Conservation (phyloP, 2,797 vertebrate genomes). For the Borostomias antarcticus region DNA sequence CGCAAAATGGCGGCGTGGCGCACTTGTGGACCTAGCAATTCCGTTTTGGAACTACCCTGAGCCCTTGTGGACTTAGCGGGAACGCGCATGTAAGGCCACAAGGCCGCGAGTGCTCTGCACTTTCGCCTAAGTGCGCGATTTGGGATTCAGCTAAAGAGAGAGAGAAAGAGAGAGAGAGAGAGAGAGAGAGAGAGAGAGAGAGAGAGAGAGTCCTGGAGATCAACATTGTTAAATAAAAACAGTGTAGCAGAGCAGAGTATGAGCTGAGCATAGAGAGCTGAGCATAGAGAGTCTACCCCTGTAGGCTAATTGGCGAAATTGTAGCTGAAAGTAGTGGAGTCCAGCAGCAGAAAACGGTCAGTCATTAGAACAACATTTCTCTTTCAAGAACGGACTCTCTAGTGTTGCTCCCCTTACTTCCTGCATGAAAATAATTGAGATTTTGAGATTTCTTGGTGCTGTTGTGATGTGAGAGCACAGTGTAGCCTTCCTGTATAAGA, state of each 20-base stretch:
- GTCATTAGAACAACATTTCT: not conserved
- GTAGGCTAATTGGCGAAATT: not conserved
- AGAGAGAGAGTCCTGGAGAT: not conserved
- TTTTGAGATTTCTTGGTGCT: not conserved
- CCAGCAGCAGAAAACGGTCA: not conserved
- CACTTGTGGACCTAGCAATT: too few species aligned
- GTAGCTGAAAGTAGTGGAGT: not conserved
- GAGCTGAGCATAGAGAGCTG: not conserved
- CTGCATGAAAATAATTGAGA: slow-evolving; percentile 11
- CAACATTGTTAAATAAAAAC: not conserved
- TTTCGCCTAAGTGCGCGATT: too few species aligned
- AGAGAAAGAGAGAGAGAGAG: too few species aligned
- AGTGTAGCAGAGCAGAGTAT: not conserved
- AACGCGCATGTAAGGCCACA: too few species aligned
- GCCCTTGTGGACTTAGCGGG: too few species aligned
- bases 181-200: too few species aligned
- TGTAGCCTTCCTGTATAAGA: not conserved
- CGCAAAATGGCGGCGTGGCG: too few species aligned
- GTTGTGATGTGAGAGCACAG: not conserved
- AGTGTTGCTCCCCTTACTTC: not conserved
- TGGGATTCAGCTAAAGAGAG: not conserved
- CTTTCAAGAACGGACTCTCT: not conserved
- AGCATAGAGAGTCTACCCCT: not conserved
- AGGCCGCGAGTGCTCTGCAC: too few species aligned
- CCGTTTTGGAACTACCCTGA: too few species aligned